Conservation (phyloP, 2,113 vertebrate species). For the Todiramphus saurophagus region DNA sequence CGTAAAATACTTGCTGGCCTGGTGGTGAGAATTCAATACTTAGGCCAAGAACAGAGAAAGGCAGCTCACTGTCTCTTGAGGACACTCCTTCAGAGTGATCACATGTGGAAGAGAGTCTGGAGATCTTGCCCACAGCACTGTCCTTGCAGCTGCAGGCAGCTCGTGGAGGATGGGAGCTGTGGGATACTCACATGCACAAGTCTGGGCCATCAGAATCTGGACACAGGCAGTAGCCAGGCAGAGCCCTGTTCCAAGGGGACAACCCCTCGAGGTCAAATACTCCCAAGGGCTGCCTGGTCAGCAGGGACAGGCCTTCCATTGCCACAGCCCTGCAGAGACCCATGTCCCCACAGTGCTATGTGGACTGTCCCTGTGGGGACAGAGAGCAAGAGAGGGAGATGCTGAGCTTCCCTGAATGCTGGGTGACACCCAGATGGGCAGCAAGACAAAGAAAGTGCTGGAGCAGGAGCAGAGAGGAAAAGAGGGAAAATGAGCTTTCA, state of each 20-base stretch:
- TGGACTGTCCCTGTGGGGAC: accelerated
- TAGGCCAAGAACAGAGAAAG: not conserved
- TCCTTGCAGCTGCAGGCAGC: not conserved
- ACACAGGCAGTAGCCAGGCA: not conserved
- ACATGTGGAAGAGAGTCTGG: not conserved
- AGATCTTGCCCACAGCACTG: not conserved
- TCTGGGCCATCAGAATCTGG: accelerated
- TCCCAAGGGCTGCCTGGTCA: not conserved
- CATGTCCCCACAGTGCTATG: accelerated
- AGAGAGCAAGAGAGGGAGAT: not conserved
- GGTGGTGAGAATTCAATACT: not conserved
- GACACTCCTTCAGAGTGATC: not conserved
- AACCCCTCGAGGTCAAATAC: accelerated
- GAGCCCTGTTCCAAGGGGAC: not conserved
- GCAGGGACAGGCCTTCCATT: not conserved
- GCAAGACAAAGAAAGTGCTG: not conserved
- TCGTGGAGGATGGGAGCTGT: not conserved
- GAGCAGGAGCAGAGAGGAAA: not conserved
- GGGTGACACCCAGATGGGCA: not conserved
- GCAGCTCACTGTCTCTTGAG: not conserved
- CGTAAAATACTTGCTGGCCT: not conserved
- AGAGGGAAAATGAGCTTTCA: not conserved
- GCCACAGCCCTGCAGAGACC: not conserved
- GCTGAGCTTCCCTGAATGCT: not conserved
- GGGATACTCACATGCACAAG: not conserved